Evolutionary conservation across 2,888 invertebrate species (phyloP).

Genomic region (Caenorhabditis auriculariae): DNA sequence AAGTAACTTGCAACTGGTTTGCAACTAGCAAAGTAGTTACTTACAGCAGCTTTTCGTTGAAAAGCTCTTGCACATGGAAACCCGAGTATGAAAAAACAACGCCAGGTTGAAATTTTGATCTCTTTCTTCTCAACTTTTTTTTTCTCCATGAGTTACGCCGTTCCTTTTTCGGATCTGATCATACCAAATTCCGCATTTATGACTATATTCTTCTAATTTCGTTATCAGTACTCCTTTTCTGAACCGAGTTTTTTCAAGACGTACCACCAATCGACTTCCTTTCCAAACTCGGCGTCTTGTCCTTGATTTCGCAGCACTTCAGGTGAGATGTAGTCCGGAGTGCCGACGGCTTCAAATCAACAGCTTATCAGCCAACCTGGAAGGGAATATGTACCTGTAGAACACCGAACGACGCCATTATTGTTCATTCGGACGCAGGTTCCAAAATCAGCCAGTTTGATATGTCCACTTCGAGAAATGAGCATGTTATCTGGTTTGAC

Average conservation of each 20-base stretch:
- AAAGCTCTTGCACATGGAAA: too few relatives aligned
- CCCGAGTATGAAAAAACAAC: too few relatives aligned
- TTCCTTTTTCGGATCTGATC: not conserved
- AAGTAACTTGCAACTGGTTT: too few relatives aligned
- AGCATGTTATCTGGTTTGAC: slow-evolving; percentile 80
- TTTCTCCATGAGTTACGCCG: too few relatives aligned
- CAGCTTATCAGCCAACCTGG: not conserved
- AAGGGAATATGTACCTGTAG: slow-evolving; percentile 12
- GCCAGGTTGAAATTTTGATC: too few relatives aligned
- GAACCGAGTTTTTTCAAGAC: not conserved
- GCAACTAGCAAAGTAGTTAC: too few relatives aligned
- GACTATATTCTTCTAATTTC: too few relatives aligned
- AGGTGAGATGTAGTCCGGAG: slow-evolving; percentile 98
- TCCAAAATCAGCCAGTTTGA: slow-evolving; percentile 98
- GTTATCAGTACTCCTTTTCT: not conserved
- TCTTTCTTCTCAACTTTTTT: too few relatives aligned
- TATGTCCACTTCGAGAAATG: slow-evolving; percentile 74
- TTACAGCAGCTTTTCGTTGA: too few relatives aligned
- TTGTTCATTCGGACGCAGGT: slow-evolving; percentile 97
- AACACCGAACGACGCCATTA: slow-evolving; percentile 36
- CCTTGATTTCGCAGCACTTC: slow-evolving; percentile 96
- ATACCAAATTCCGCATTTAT: not conserved
- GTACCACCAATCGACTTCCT: slow-evolving; percentile 76
- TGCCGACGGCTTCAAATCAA: slow-evolving; percentile 84
- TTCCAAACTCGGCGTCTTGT: slow-evolving; percentile 89